Evolutionary conservation across 1,140 invertebrate species (phyloP), one percentile per base, ranked within the genome.

Genomic region (Trichogramma pretiosum): DNA sequence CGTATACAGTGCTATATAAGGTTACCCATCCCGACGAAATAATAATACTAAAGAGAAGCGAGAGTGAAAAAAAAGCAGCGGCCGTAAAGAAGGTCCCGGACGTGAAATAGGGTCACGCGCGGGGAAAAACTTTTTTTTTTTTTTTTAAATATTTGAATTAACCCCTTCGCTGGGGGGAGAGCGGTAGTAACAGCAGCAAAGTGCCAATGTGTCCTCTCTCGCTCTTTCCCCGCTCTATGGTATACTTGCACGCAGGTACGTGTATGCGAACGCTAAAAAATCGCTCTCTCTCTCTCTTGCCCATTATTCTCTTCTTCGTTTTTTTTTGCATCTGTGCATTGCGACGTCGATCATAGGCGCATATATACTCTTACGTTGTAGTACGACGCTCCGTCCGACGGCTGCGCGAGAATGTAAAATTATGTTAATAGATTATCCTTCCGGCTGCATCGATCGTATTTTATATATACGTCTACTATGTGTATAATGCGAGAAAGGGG

Each of bases 381-480:
- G 39, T 57, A 49, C 13, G 22, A 3, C n/a, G 17, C 40, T 34
- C 8, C 48, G 39, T 54, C 24, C 36, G 37, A 18, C 49, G 19
- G 26, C 30, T 9, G 35, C 35, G 34, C 5, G 24, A 11, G 54
- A 61, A 64, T 64, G 66, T 64, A 66, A 71, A 72, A 72, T 72
- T 72, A 72, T 72, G 70, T 72, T 72, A 72, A 72, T 72, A 66
- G 70, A 70, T 72, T 70, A 72, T 72, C 69, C 68, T 65, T 63
- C 52, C 50, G 53, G 53, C 5, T 18, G 14, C 32, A 7, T 13
- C 24, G 24, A 28, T 28, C 24, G 24, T n/a, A n/a, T n/a, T n/a
- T n/a, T n/a, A n/a, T n/a, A n/a, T n/a, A n/a, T n/a, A n/a, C n/a
- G n/a, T n/a, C n/a, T n/a, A n/a, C n/a, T n/a, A n/a, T n/a, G n/a